Base-by-base conservation (phyloP, 1,140 invertebrate species). In the Oryzaephilus surinamensis region DNA sequence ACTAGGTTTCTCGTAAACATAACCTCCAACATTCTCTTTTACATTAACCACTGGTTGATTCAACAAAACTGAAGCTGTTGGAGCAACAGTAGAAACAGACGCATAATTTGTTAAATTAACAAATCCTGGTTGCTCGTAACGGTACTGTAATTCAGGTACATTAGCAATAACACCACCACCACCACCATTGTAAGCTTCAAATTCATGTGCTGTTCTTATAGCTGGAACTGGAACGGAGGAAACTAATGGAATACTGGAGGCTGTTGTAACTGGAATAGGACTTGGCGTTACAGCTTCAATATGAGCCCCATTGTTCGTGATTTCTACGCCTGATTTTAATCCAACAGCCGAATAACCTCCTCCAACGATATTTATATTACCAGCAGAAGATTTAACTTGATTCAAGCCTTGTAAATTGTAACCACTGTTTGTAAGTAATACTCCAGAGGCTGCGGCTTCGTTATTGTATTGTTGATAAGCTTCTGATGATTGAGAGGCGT, bases 121-220 rank as follows among this genome's bases (percentile, higher is more conserved):
- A 33, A n/a, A n/a, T n/a, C n/a, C n/a, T n/a, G n/a, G n/a, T n/a
- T n/a, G n/a, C n/a, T 53, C 38, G 15, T 52, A 34, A 38, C 55
- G 54, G 24, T 52, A 53, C 38, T 58, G 56, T 12, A 58, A 41
- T 44, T 57, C 39, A 2, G 56, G 56, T 18, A 56, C 31, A 23
- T 58, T 58, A 11, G 56, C 56, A 6, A 58, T 29, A 29, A 29
- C 15, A 21, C 10, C 18, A 11, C 24, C 21, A 20, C 32, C 32
- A 23, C 15, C 32, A 20, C 32, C 32, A 0, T 10, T n/a, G 16
- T 34, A 34, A 18, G 19, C 30, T 8, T 43, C 21, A 23, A 11
- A 13, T 11, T 24, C 33, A n/a, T 36, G 33, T 26, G 14, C 23
- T 26, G 26, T 13, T 26, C 50, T 21, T 26, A 13, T 26, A 7